Percentiles rank a stretch among this genome's conserved stretches.
Conservation (phyloP, 2,113 vertebrate species). For the Pleuronectes platessa region DNA sequence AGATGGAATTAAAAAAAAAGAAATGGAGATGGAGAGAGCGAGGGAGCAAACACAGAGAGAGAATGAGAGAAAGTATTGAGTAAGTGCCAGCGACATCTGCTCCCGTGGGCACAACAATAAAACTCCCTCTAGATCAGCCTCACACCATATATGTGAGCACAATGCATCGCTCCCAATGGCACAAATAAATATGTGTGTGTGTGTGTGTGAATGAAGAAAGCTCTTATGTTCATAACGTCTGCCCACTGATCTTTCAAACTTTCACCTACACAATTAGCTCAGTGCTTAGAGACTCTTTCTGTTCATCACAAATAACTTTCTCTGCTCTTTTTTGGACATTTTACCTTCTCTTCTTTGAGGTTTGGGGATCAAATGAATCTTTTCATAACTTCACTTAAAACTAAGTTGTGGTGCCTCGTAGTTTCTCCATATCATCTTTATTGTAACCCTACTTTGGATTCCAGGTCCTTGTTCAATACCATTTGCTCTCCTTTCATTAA, state of each 20-base stretch:
- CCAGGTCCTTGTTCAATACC: conserved; percentile 33
- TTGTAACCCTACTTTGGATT: not conserved
- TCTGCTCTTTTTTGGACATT: not conserved
- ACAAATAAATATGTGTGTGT: conserved; percentile 61
- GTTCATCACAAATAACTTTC: not conserved
- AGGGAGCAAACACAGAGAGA: conserved; percentile 57
- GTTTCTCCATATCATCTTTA: not conserved
- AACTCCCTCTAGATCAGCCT: conserved; percentile 78
- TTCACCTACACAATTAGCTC: conserved; percentile 67
- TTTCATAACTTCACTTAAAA: not conserved
- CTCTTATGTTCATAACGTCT: conserved; percentile 32
- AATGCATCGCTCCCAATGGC: conserved; percentile 59
- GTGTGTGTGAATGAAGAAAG: conserved; percentile 37
- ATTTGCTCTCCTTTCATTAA: conserved; percentile 10
- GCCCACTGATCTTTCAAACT: conserved; percentile 41
- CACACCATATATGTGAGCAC: conserved; percentile 65
- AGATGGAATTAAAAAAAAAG: conserved; percentile 57
- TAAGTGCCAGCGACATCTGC: conserved; percentile 83
- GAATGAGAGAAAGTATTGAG: conserved; percentile 78
- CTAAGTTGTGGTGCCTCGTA: not conserved
- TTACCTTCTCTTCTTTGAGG: not conserved
- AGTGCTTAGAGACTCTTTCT: not conserved
- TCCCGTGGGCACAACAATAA: conserved; percentile 83
- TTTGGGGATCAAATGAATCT: not conserved
- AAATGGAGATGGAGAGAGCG: conserved; percentile 46